A percentile compares a stretch with the other conserved stretches of the same genome.
Evolutionary conservation across 2,888 invertebrate species (phyloP).

Genomic region (Apodemia zela): DNA sequence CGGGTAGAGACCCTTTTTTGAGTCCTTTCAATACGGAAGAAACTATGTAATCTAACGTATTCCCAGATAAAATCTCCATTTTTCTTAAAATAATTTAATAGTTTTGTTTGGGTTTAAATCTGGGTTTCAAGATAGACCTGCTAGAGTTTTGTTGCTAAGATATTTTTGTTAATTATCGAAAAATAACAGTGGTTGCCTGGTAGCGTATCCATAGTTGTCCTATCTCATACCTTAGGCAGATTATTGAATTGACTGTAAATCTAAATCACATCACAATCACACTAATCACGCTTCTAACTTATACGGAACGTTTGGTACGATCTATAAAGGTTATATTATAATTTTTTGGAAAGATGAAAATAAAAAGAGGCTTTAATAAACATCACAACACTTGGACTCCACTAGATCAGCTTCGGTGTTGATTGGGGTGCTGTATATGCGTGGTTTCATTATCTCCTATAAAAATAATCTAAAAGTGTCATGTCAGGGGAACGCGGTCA

Average conservation of each 20-base stretch:
- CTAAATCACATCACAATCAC: background rate
- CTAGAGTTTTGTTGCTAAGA: too few relatives aligned
- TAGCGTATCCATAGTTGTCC: background rate
- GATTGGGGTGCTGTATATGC: background rate
- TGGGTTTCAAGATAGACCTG: background rate
- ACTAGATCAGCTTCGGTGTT: background rate
- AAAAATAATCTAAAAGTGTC: slow-evolving; percentile 3
- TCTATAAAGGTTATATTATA: background rate
- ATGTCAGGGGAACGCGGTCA: background rate
- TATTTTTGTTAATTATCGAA: too few relatives aligned
- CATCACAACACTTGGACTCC: background rate
- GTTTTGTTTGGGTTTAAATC: slow-evolving; percentile 1
- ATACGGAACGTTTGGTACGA: background rate
- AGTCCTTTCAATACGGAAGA: slow-evolving; percentile 2
- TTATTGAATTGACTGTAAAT: background rate
- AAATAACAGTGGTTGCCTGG: too few relatives aligned
- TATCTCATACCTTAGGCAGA: slow-evolving; percentile 2
- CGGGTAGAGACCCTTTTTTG: background rate
- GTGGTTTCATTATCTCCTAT: background rate
- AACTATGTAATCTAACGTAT: slow-evolving; percentile 1
- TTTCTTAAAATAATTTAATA: background rate
- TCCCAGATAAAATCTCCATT: background rate
- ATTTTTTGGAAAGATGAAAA: slow-evolving; percentile 4
- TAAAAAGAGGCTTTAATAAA: background rate
- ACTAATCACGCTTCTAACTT: background rate